phyloP scores from a whole-genome alignment of 1,140 invertebrate species.

The Brachionus koreanus region DNA sequence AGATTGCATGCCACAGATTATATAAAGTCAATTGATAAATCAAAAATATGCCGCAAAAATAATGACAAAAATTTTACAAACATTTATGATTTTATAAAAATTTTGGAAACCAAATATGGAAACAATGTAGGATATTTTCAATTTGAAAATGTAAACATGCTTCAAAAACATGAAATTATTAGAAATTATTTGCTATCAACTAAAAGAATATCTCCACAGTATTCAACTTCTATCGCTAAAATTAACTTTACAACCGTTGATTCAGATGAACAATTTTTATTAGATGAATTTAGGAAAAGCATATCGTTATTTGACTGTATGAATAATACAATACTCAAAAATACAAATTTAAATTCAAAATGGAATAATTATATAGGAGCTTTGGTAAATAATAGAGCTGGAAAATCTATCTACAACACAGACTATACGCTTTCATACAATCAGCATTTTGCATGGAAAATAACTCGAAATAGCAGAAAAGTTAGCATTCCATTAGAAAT shows the following conservation, averaged over 20 bases:
- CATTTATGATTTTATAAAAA: background rate
- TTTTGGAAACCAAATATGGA: background rate
- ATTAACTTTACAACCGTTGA: background rate
- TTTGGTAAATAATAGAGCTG: slow-evolving; percentile 9
- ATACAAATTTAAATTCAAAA: too few species aligned
- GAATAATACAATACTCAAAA: background rate
- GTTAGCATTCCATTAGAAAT: background rate
- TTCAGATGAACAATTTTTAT: background rate
- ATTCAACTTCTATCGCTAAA: too few species aligned
- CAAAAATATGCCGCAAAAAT: background rate
- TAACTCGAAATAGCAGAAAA: background rate
- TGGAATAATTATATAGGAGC: background rate
- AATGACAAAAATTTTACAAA: background rate
- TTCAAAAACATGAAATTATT: background rate
- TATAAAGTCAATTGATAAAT: background rate
- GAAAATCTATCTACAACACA: slow-evolving; percentile 11
- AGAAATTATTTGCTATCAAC: background rate
- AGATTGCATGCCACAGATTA: background rate
- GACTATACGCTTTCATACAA: background rate
- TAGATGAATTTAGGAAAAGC: background rate
- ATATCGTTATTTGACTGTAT: background rate
- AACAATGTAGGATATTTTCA: background rate
- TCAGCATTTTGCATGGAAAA: slow-evolving; percentile 26
- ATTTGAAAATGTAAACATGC: slow-evolving; percentile 11
- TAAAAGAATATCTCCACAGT: background rate